phyloP scores from a whole-genome alignment of 2,113 vertebrate genomes.

The Bettongia penicillata region DNA sequence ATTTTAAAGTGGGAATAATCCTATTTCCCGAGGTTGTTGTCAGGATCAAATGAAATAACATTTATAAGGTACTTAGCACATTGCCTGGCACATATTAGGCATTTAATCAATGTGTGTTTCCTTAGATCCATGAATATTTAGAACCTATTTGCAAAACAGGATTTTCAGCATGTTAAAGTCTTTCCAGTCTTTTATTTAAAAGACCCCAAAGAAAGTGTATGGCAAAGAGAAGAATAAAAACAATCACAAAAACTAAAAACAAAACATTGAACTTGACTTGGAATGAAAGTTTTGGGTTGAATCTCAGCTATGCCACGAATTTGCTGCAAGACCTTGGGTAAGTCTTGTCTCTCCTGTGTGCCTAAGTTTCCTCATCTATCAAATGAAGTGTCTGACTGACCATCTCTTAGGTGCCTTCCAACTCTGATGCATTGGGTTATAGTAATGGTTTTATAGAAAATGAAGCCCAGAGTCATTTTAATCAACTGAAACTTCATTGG shows the following conservation, averaged over 20 bases:
- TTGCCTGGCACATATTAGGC: not conserved
- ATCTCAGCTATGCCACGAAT: not conserved
- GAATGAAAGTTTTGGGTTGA: not conserved
- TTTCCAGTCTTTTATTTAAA: constrained; percentile 12
- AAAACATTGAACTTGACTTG: not conserved
- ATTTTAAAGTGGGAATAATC: constrained; percentile 3
- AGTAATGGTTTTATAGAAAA: not conserved
- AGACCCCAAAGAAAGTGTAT: constrained; percentile 37
- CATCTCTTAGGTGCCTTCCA: not conserved
- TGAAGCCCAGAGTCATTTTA: not conserved
- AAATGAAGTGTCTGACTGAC: not conserved
- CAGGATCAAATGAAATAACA: not conserved
- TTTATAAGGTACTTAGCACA: not conserved
- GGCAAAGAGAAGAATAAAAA: not conserved
- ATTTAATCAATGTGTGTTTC: not conserved
- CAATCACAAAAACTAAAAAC: not conserved
- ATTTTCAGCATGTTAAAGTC: constrained; percentile 1
- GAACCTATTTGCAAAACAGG: constrained; percentile 18
- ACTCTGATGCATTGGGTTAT: not conserved
- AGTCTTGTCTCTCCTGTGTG: not conserved
- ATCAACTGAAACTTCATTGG: not conserved
- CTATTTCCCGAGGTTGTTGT: not conserved
- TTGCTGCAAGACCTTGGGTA: not conserved
- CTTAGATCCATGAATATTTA: constrained; percentile 17
- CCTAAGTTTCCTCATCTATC: not conserved